Base-by-base conservation (phyloP, 2,113 vertebrate genomes). In the Antigone vipio region DNA sequence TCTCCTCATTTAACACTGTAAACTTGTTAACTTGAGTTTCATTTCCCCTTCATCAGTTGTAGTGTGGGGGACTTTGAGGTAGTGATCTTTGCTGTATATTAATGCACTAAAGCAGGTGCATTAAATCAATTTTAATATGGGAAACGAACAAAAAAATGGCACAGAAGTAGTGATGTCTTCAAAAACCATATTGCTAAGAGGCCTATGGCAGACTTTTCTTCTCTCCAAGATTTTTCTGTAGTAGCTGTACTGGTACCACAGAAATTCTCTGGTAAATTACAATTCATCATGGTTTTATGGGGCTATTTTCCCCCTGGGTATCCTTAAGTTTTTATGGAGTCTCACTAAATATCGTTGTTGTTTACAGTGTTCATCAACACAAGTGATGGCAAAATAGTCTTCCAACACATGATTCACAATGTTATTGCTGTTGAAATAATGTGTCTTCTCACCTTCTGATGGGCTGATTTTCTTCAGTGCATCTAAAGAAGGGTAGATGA, bases 301-400 rank as follows among this genome's bases (percentile, higher is more conserved):
- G 56, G 10, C 26, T 86, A 15, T 87, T 91, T 92, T 11, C 44
- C 50, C 42, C 11, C 32, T 38, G 42, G n/a, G 52, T 89, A 85
- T 88, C 79, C 67, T 81, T 80, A 52, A 89, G 35, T 49, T 94
- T 86, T 95, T 92, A 69, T 83, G 52, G 66, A 85, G 27, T 86
- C 19, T 91, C 21, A 63, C 30, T 80, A 52, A 63, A 63, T 80
- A 72, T 79, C 8, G 4, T 12, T 11, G 23, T 55, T 88, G 35
- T 96, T 96, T 96, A 91, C 77, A 53, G 71, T 38, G 50, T 84
- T 92, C 62, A 80, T 93, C 93, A 91, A 86, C n/a, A 74, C 59
- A 95, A 93, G 44, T 30, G 60, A 68, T 90, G 44, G 42, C 30
- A 93, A 93, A 95, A 93, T 49, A 89, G 34, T 60, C 32, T 91